These are phyloP conservation scores for Sisyra nigra DNA, from an alignment of 2,888 invertebrate genomes.

Conservation along the genomic window DNA sequence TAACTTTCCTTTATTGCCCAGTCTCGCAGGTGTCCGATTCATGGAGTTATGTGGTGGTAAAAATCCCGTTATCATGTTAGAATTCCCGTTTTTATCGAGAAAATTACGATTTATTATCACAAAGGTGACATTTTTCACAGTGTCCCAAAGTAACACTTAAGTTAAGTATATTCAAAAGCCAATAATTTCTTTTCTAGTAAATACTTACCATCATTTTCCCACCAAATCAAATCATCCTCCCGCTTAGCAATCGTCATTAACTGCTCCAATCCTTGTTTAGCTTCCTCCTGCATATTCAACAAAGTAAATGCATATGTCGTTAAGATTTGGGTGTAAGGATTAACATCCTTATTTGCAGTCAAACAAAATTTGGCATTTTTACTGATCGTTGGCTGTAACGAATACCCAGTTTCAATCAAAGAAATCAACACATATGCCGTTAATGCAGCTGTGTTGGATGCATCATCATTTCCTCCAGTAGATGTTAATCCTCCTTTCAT, in stretches of 20 bases:
- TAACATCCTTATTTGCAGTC: constrained; percentile 26
- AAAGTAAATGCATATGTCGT: constrained; percentile 35
- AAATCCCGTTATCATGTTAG: too few species aligned
- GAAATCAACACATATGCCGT: constrained; percentile 54
- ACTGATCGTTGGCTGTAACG: constrained; percentile 31
- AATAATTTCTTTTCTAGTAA: too few species aligned
- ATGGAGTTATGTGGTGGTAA: too few species aligned
- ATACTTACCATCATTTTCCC: constrained; percentile 29
- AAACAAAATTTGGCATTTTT: constrained; percentile 43
- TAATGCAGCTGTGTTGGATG: constrained; percentile 38
- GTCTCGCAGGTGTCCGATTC: too few species aligned
- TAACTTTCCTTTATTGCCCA: too few species aligned
- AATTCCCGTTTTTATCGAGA: too few species aligned
- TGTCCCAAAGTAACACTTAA: too few species aligned
- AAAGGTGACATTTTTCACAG: too few species aligned
- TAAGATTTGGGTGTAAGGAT: constrained; percentile 33
- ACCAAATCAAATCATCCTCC: constrained; percentile 32
- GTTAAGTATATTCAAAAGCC: too few species aligned
- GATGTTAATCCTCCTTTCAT: constrained; percentile 24
- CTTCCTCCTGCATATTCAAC: constrained; percentile 27
- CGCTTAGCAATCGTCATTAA: constrained; percentile 27
- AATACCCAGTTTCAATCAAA: constrained; percentile 38
- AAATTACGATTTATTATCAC: too few species aligned
- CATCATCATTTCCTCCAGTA: too few species aligned
- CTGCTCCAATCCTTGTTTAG: constrained; percentile 24